These are phyloP conservation scores for Channallabes apus DNA, from an alignment of 2,797 vertebrate species.

Conservation along the genomic window DNA sequence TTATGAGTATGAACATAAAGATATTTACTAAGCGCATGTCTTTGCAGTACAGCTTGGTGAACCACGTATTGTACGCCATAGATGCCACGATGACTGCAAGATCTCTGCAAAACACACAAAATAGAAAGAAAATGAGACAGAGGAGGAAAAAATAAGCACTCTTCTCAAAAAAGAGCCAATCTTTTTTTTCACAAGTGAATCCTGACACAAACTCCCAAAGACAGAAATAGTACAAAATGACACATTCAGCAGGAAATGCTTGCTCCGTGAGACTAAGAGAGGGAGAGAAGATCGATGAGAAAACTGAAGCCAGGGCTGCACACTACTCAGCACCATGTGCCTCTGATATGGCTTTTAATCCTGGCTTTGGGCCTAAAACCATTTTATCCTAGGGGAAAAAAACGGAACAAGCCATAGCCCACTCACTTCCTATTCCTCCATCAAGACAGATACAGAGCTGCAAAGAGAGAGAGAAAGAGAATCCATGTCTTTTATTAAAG, in stretches of 20 bases:
- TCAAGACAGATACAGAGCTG: neutral
- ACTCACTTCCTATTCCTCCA: constrained; percentile 19
- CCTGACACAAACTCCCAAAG: constrained; percentile 12
- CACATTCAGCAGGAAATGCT: constrained; percentile 62
- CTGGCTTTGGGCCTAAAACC: constrained; percentile 62
- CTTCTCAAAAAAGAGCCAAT: neutral
- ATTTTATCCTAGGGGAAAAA: constrained; percentile 23
- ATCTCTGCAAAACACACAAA: constrained; percentile 74
- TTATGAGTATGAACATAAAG: neutral
- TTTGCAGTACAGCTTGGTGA: constrained; percentile 88
- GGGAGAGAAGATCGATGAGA: constrained; percentile 46
- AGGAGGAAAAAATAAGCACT: neutral
- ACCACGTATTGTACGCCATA: constrained; percentile 91
- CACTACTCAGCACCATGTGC: constrained; percentile 66
- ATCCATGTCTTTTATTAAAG: constrained; percentile 39
- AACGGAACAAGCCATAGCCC: neutral
- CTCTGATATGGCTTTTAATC: constrained; percentile 66
- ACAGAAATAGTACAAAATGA: constrained; percentile 59
- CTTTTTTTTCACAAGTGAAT: constrained; percentile 21
- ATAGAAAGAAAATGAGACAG: constrained; percentile 30
- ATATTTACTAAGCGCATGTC: constrained; percentile 85
- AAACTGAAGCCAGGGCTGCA: constrained; percentile 65
- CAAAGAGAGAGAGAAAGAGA: constrained; percentile 7
- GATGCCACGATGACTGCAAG: constrained; percentile 88
- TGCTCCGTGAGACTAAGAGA: constrained; percentile 48